Evolutionary conservation across 2,888 invertebrate species (phyloP).

Genomic region (Cheiracanthium punctorium): DNA sequence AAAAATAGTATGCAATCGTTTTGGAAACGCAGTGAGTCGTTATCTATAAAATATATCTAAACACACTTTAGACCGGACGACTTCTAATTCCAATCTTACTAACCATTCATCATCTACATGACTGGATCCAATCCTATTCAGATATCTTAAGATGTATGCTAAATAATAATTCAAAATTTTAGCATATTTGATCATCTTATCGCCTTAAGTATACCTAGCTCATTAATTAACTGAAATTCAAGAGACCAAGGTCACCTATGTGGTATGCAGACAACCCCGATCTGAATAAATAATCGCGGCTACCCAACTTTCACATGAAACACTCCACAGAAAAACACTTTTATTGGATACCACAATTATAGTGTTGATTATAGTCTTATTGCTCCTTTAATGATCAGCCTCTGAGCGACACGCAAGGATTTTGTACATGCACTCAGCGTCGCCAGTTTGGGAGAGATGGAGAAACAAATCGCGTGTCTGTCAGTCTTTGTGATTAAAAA

Average conservation of each 20-base stretch:
- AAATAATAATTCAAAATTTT: no score
- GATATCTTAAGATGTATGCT: no score
- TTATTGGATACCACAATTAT: background rate
- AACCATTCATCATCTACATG: no score
- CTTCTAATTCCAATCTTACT: no score
- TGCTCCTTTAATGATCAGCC: background rate
- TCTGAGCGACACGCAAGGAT: background rate
- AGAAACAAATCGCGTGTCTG: constrained; percentile 7
- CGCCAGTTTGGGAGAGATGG: background rate
- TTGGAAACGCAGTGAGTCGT: no score
- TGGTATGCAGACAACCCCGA: background rate
- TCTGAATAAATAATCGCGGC: background rate
- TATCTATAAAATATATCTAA: no score
- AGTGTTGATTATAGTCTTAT: constrained; percentile 10
- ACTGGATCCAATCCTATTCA: no score
- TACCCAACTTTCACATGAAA: background rate
- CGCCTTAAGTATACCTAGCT: no score
- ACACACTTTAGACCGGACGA: no score
- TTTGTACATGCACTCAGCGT: background rate
- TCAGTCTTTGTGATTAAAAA: constrained; percentile 10
- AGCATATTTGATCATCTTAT: no score
- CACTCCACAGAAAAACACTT: background rate
- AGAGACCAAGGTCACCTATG: background rate
- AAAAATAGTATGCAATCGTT: no score
- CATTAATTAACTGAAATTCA: background rate